These are phyloP conservation scores for Syrista parreyssii DNA, from an alignment of 2,888 invertebrate genomes.

Conservation along the genomic window DNA sequence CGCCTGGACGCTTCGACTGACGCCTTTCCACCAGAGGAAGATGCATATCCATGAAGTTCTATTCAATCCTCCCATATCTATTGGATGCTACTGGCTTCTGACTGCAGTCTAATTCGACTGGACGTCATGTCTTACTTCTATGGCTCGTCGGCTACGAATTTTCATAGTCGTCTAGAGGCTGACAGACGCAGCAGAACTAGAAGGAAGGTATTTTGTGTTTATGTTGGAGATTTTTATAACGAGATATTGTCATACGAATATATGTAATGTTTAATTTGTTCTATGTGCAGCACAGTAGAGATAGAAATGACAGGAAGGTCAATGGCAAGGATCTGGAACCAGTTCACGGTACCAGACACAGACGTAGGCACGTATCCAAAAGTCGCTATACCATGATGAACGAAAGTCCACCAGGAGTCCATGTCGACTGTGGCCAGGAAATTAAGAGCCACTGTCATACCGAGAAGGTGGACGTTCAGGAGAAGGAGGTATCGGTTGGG, in stretches of 20 bases:
- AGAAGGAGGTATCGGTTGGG: neutral
- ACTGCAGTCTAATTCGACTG: neutral
- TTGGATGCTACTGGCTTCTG: neutral
- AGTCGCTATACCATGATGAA: neutral
- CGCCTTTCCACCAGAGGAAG: neutral
- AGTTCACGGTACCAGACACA: conserved; percentile 37
- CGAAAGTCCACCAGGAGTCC: neutral
- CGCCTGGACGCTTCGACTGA: neutral
- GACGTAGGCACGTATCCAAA: conserved; percentile 20
- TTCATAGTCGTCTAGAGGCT: conserved; percentile 20
- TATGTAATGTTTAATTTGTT: neutral
- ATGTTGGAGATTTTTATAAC: neutral
- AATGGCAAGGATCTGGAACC: conserved; percentile 38
- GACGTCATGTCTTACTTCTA: conserved; percentile 46
- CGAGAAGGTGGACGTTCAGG: neutral
- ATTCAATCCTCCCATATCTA: neutral
- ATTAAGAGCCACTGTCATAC: neutral
- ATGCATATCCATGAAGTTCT: neutral
- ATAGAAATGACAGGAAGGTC: conserved; percentile 25
- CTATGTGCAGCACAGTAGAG: conserved; percentile 34
- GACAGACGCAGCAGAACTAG: conserved; percentile 18
- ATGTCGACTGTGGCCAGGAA: neutral
- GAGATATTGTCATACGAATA: neutral
- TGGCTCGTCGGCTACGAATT: conserved; percentile 34
- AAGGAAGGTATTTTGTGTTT: conserved; percentile 29